A percentile compares a stretch with the other conserved stretches of the same genome.
These are phyloP conservation scores for Pelosia muscerda DNA, from an alignment of 2,888 invertebrate species.

Conservation along the genomic window DNA sequence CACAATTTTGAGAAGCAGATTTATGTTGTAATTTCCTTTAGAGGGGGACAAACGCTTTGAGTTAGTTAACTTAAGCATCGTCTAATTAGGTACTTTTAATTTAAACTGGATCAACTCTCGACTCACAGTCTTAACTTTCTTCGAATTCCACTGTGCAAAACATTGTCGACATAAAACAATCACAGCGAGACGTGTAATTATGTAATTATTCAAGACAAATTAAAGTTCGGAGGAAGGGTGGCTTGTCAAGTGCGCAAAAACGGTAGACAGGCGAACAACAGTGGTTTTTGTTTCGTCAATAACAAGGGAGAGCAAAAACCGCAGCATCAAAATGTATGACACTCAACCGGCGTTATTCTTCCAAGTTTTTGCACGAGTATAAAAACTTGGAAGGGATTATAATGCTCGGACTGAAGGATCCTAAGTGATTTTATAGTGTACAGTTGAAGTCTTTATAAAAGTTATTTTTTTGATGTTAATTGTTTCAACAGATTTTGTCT, in stretches of 20 bases:
- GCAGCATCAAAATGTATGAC: constrained; percentile 81
- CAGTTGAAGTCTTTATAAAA: constrained; percentile 66
- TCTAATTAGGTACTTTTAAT: constrained; percentile 67
- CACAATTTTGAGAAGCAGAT: constrained; percentile 70
- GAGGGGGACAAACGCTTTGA: constrained; percentile 60
- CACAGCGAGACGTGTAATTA: constrained; percentile 70
- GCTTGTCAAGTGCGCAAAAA: constrained; percentile 82
- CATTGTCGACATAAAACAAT: constrained; percentile 57
- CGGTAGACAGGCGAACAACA: constrained; percentile 74
- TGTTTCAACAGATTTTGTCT: constrained; percentile 51
- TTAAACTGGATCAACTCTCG: constrained; percentile 59
- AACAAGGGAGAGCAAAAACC: constrained; percentile 74
- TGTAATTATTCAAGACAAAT: constrained; percentile 80
- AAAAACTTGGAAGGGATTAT: constrained; percentile 71
- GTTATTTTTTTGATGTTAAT: constrained; percentile 71
- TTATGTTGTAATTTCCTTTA: constrained; percentile 71
- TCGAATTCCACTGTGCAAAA: constrained; percentile 48
- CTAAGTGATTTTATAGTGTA: constrained; percentile 73
- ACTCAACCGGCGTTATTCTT: constrained; percentile 66
- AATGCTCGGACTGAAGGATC: constrained; percentile 58
- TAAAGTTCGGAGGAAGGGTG: constrained; percentile 71
- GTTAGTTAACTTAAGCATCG: constrained; percentile 61
- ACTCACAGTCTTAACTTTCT: constrained; percentile 49
- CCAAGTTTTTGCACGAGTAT: constrained; percentile 64
- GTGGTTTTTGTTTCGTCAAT: constrained; percentile 75